These are phyloP conservation scores for Cheiracanthium punctorium DNA, from an alignment of 2,888 invertebrate species.

Conservation along the genomic window DNA sequence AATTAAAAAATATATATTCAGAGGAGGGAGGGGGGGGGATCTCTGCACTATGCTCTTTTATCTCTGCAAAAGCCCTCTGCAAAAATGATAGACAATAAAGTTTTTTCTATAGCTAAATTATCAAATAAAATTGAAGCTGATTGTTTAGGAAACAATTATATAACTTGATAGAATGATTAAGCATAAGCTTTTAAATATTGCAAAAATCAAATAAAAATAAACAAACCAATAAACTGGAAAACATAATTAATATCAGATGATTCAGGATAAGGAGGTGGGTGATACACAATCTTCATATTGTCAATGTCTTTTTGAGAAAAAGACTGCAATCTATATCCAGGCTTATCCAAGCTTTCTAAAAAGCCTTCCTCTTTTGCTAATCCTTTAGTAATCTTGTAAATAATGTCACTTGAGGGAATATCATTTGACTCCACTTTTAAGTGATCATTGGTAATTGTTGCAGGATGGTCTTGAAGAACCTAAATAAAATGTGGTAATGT, in stretches of 20 bases:
- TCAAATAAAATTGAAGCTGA: no score
- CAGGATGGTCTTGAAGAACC: conserved; percentile 63
- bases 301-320: conserved; percentile 58
- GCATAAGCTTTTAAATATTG: no score
- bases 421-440: conserved; percentile 21
- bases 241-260: conserved; percentile 42
- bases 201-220: no score
- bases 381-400: conserved; percentile 57
- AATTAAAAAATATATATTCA: no score
- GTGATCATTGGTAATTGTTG: conserved; percentile 41
- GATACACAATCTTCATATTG: conserved; percentile 57
- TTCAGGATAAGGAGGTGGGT: conserved; percentile 42
- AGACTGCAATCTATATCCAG: conserved; percentile 44
- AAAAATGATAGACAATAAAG: no score
- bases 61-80: no score
- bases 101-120: no score
- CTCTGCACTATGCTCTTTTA: no score
- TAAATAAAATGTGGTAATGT: neutral
- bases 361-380: conserved; percentile 46
- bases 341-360: conserved; percentile 45
- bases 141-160: no score
- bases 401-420: conserved; percentile 23
- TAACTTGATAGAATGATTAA: no score
- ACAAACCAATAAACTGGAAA: conserved; percentile 57
- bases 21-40: no score